Evolutionary conservation across 2,113 vertebrate species (phyloP).

Genomic region (Cettia cetti): DNA sequence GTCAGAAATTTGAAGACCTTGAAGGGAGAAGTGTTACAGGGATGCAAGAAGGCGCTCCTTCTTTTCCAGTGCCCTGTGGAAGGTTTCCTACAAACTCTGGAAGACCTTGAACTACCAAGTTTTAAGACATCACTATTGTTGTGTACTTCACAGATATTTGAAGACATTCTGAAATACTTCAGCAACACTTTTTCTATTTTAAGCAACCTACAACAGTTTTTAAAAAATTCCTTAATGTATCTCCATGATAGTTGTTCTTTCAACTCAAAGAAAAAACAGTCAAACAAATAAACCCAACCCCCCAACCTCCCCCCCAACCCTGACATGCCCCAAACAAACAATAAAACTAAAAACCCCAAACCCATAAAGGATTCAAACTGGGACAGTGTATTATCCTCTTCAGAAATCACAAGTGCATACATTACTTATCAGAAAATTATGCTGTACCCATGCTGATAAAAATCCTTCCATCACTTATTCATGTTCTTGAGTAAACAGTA

Average conservation of each 20-base stretch:
- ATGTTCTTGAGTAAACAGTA: not conserved
- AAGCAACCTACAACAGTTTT: not conserved
- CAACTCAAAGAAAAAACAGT: not conserved
- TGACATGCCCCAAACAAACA: not conserved
- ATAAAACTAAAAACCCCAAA: not conserved
- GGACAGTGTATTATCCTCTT: not conserved
- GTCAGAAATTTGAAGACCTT: not conserved
- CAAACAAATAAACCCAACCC: too few species aligned
- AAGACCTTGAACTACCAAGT: not conserved
- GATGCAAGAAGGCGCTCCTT: not conserved
- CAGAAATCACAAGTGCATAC: not conserved
- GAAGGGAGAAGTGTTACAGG: not conserved
- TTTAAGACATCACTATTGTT: not conserved
- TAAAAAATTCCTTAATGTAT: not conserved
- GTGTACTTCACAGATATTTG: not conserved
- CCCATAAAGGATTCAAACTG: not conserved
- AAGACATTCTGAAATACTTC: not conserved
- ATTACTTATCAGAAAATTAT: not conserved
- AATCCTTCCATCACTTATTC: not conserved
- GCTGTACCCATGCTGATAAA: not conserved
- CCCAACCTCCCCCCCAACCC: rapidly evolving
- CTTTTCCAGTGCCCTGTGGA: not conserved
- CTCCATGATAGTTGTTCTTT: not conserved
- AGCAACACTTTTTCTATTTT: not conserved
- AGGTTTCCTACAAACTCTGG: not conserved